phyloP scores from a whole-genome alignment of 2,113 vertebrate genomes.

The Arvicanthis niloticus region DNA sequence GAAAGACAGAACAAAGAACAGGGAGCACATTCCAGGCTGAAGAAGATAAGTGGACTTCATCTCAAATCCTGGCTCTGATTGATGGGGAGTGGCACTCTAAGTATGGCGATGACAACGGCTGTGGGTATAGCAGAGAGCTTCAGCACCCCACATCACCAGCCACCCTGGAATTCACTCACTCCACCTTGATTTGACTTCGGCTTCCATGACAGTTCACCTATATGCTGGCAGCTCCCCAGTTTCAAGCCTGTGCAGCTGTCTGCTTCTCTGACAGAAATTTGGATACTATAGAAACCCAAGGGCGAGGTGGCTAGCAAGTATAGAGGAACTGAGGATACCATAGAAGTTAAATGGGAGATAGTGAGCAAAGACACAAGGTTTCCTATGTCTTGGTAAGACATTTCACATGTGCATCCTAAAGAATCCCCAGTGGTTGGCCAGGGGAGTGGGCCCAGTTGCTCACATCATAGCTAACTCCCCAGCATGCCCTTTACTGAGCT shows the following conservation, averaged over 20 bases:
- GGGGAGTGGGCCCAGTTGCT: background rate
- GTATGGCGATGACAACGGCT: background rate
- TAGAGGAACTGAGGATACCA: background rate
- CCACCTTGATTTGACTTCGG: background rate
- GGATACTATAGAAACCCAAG: background rate
- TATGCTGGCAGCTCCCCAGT: background rate
- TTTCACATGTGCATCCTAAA: background rate
- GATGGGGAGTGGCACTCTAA: background rate
- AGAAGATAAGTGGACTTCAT: background rate
- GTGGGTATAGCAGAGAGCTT: background rate
- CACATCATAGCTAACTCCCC: too few relatives aligned
- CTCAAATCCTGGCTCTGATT: background rate
- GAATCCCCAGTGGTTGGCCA: background rate
- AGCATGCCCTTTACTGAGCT: background rate
- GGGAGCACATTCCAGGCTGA: background rate
- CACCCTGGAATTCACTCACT: background rate
- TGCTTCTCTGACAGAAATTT: constrained; percentile 21
- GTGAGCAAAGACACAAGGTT: background rate
- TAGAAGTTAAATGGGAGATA: background rate
- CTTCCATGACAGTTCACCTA: background rate
- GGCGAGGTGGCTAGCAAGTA: background rate
- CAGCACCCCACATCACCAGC: background rate
- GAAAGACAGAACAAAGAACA: constrained; percentile 13
- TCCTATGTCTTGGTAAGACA: too few relatives aligned
- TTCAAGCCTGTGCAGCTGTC: background rate